Evolutionary conservation across 2,888 invertebrate genomes (phyloP).

Genomic region (Latheticus oryzae): DNA sequence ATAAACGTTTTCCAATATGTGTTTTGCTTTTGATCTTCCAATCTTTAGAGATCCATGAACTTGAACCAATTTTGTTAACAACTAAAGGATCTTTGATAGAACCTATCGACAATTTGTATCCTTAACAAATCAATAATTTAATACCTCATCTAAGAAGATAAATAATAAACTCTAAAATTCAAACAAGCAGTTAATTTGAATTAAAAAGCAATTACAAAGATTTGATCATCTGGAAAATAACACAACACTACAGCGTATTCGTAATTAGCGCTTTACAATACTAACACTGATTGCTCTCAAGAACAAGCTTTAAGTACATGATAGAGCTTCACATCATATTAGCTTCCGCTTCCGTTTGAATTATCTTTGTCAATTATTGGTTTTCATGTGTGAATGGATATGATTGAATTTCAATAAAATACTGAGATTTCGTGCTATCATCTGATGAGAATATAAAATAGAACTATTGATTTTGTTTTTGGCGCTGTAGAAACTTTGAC

Average conservation of each 20-base stretch:
- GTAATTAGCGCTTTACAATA: too few species aligned
- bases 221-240: not conserved
- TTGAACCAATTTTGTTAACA: conserved; percentile 21
- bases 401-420: conserved; percentile 8
- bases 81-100: conserved; percentile 10
- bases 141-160: too few species aligned
- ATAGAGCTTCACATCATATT: too few species aligned
- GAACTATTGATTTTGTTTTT: conserved; percentile 16
- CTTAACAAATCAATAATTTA: too few species aligned
- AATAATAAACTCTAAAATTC: too few species aligned
- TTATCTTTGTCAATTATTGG: conserved; percentile 16
- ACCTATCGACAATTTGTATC: conserved; percentile 11
- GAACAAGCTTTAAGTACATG: too few species aligned
- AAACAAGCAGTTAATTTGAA: too few species aligned
- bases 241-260: too few species aligned
- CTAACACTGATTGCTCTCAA: conserved; percentile 1
- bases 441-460: too few species aligned
- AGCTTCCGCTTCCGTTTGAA: conserved; percentile 16
- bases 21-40: conserved; percentile 1
- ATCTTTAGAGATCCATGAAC: conserved; percentile 18
- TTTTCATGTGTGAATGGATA: conserved; percentile 15
- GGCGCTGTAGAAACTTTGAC: conserved; percentile 11
- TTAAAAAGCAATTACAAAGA: not conserved
- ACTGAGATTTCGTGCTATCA: conserved; percentile 2
- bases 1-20: conserved; percentile 25